Evolutionary conservation across 1,140 invertebrate species (phyloP).

Genomic region (Habropoda laboriosa): DNA sequence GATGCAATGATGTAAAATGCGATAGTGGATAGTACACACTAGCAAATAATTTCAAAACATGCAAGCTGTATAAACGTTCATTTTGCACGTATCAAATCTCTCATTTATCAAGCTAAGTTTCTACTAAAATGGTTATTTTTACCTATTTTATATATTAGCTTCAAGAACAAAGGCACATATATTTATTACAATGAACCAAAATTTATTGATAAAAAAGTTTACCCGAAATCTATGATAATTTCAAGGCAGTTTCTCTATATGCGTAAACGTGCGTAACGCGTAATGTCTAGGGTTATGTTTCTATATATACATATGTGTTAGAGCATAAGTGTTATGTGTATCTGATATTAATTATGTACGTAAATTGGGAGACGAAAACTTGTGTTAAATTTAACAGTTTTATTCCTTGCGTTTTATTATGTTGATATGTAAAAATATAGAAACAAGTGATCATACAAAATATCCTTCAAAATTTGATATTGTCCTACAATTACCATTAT

Average conservation of each 20-base stretch:
- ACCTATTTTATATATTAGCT: not conserved
- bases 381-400: constrained; percentile 21
- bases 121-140: constrained; percentile 20
- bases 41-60: not conserved
- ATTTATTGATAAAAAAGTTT: constrained; percentile 12
- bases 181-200: not conserved
- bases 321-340: constrained; percentile 12
- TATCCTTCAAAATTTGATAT: not conserved
- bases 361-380: constrained; percentile 32
- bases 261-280: constrained; percentile 14
- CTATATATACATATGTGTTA: constrained; percentile 21
- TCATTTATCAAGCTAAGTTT: not conserved
- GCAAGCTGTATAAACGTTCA: not conserved
- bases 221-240: not conserved
- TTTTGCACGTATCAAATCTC: not conserved
- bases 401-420: constrained; percentile 10
- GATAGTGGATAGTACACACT: not conserved
- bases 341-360: constrained; percentile 47
- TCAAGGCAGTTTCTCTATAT: not conserved
- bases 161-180: not conserved
- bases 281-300: constrained; percentile 40
- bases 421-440: constrained; percentile 9
- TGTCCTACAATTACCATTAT: not conserved
- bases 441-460: not conserved
- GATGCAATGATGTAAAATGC: not conserved